Evolutionary conservation across 2,113 vertebrate genomes (phyloP).

Genomic region (Notechis scutatus): DNA sequence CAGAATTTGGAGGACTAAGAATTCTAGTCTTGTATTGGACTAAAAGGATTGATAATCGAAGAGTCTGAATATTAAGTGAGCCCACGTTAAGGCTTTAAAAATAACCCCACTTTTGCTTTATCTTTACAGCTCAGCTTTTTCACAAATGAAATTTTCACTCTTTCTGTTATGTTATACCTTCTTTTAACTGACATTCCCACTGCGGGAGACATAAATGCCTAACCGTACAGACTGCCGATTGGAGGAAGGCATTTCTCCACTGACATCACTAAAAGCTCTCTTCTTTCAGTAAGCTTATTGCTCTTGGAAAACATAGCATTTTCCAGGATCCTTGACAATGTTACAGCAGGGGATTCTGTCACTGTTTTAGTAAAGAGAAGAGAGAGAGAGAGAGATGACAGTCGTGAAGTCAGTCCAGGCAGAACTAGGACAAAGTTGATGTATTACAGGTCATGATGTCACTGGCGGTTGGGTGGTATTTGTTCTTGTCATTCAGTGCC

Average conservation of each 20-base stretch:
- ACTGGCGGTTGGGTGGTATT: background rate
- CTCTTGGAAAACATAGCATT: background rate
- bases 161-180: background rate
- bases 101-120: background rate
- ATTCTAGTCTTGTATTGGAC: background rate
- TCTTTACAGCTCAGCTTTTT: background rate
- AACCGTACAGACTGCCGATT: background rate
- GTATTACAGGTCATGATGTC: background rate
- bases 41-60: background rate
- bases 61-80: background rate
- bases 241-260: background rate
- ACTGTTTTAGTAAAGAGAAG: background rate
- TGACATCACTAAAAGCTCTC: background rate
- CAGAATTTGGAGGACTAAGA: background rate
- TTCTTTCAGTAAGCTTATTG: background rate
- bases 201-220: background rate
- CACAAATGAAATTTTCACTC: background rate
- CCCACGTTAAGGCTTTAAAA: background rate
- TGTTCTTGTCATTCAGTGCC: background rate
- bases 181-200: background rate
- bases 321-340: background rate
- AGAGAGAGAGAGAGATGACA: background rate
- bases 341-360: background rate
- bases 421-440: background rate
- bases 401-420: background rate